Conservation (phyloP, 2,113 vertebrate genomes). For the Saimiri boliviensis region DNA sequence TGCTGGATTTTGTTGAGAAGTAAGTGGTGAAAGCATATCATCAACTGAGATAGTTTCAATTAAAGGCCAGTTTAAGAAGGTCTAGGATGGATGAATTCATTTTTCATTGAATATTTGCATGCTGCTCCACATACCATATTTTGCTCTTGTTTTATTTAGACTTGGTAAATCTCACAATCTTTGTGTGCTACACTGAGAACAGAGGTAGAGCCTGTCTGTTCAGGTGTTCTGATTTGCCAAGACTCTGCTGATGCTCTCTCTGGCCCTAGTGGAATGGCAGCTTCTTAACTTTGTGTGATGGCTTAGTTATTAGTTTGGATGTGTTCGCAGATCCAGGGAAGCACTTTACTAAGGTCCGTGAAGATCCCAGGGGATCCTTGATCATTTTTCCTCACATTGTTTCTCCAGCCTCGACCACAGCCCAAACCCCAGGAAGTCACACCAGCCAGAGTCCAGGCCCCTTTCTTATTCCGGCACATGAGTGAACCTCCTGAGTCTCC, state of each 20-base stretch:
- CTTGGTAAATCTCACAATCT: not conserved
- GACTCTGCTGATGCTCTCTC: not conserved
- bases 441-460: constrained; percentile 87
- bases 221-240: not conserved
- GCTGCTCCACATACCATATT: not conserved
- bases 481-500: constrained; percentile 93
- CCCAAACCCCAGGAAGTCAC: constrained; percentile 94
- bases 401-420: constrained; percentile 90
- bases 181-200: not conserved
- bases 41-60: not conserved
- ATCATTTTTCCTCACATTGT: constrained; percentile 80
- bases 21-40: not conserved
- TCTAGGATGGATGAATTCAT: not conserved
- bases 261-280: not conserved
- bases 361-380: constrained; percentile 92
- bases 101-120: not conserved
- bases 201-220: not conserved
- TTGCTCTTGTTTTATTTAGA: not conserved
- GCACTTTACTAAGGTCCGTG: constrained; percentile 86
- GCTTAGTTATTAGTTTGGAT: constrained; percentile 76
- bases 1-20: not conserved
- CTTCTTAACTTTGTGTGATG: not conserved
- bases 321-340: constrained; percentile 88
- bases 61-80: constrained; percentile 14
- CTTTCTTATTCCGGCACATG: constrained; percentile 83